Percentiles rank a stretch among this genome's conserved stretches.
Evolutionary conservation across 2,888 invertebrate species (phyloP).

Genomic region (Drosophila paramelanica): DNA sequence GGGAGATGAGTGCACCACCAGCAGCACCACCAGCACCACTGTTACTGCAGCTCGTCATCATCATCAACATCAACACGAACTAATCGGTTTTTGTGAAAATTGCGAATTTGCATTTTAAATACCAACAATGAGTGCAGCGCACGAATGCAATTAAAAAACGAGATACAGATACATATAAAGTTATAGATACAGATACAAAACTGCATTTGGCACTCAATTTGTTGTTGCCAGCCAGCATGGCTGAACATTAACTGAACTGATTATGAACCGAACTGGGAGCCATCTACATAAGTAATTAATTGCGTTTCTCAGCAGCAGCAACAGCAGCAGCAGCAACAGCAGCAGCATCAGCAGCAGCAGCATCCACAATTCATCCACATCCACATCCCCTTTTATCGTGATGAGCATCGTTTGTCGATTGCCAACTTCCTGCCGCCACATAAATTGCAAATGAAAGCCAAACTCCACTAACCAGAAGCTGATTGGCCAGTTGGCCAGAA

Average conservation of each 20-base stretch:
- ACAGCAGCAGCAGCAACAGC: not conserved
- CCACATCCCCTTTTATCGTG: conserved; percentile 36
- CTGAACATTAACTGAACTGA: conserved; percentile 65
- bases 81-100: conserved; percentile 71
- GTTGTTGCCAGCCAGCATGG: conserved; percentile 55
- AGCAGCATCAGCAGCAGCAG: conserved; percentile 15
- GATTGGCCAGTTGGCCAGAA: not conserved
- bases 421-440: conserved; percentile 68
- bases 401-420: conserved; percentile 70
- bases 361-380: conserved; percentile 40
- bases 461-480: conserved; percentile 9
- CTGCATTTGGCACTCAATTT: conserved; percentile 48
- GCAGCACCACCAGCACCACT: conserved; percentile 1
- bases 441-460: conserved; percentile 52
- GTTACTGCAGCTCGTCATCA: conserved; percentile 1
- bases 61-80: conserved; percentile 49
- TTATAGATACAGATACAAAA: conserved; percentile 21
- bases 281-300: conserved; percentile 77
- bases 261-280: conserved; percentile 62
- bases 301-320: conserved; percentile 53
- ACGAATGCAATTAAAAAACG: conserved; percentile 5
- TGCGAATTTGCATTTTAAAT: conserved; percentile 72
- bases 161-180: conserved; percentile 5
- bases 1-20: conserved; percentile 16
- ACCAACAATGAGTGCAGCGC: conserved; percentile 45